phyloP scores from a whole-genome alignment of 2,113 vertebrate genomes.

The Ramphastos sulfuratus region DNA sequence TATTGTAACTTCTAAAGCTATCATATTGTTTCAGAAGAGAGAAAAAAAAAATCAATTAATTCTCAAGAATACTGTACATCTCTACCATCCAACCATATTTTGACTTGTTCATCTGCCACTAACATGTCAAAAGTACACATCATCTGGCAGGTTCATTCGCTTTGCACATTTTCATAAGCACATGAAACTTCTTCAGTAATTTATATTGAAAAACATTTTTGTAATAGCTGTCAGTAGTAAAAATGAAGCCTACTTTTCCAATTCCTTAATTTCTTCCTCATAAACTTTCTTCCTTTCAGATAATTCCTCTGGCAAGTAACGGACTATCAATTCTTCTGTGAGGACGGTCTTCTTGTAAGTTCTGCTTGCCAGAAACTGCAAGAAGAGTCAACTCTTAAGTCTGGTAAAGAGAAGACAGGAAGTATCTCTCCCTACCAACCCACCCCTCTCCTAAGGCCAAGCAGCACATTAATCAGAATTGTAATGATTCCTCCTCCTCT shows the following conservation, averaged over 20 bases:
- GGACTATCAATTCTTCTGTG: slow-evolving; percentile 87
- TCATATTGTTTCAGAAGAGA: not conserved
- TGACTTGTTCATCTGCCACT: not conserved
- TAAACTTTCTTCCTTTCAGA: slow-evolving; percentile 88
- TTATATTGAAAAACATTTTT: not conserved
- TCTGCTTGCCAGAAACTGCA: slow-evolving; percentile 88
- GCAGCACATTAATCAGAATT: not conserved
- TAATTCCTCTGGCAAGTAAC: slow-evolving; percentile 86
- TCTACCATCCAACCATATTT: not conserved
- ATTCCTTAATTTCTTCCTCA: slow-evolving; percentile 91
- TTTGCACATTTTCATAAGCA: not conserved
- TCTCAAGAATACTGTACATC: not conserved
- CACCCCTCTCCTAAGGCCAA: not conserved
- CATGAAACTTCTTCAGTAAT: not conserved
- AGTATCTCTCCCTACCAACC: not conserved
- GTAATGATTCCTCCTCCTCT: not conserved
- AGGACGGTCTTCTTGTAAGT: slow-evolving; percentile 88
- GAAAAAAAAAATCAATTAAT: not conserved
- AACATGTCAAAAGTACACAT: not conserved
- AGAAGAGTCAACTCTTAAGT: slow-evolving; percentile 28
- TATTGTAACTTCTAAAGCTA: not conserved
- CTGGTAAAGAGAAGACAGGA: not conserved
- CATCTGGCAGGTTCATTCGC: not conserved
- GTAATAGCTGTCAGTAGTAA: not conserved
- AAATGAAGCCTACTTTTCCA: slow-evolving; percentile 83